Evolutionary conservation across 2,113 vertebrate species (phyloP), one percentile per base, ranked within the genome.

Genomic region (Xiphophorus hellerii): DNA sequence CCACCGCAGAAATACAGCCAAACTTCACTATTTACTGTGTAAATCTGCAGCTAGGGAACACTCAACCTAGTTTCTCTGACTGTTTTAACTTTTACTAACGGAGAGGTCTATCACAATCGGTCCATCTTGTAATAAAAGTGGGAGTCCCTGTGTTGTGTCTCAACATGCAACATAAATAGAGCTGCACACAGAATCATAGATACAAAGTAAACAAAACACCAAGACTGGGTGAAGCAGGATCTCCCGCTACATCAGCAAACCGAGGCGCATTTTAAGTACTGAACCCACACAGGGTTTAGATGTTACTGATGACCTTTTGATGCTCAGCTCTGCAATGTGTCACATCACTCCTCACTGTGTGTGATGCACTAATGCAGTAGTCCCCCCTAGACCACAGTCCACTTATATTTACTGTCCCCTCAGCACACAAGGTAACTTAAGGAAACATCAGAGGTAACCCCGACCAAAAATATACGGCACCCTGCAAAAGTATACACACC

Each of bases 201-300:
- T 86, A 91, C 91, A 90, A 89, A 87, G 83, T 89, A 92, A 92
- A 88, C 90, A 92, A 81, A 86, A 87, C 80, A 81, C 77, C 62
- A 70, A 84, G 66, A 83, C 79, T 25, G 68, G 35, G 73, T 28
- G 74, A 83, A 77, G 74, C 42, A 64, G 84, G 74, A 71, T 73
- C 67, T 77, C 67, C 71, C 64, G 78, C 90, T 75, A 30, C 35
- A 73, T 84, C 83, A 85, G 87, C 83, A 64, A 42, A 66, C 25
- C 13, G 27, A 72, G 42, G 76, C 61, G 63, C 17, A 20, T 31
- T 76, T 12, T 69, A 66, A 69, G 61, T 11, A 54, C 54, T 81
- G 54, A 35, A 60, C 67, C 67, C 27, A 13, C 37, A 22, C 51
- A 3, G 44, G 39, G 69, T 35, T 82, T 51, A 66, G 48, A 71